Base-by-base conservation (phyloP, 2,888 invertebrate species). In the Cheilosia vulpina region DNA sequence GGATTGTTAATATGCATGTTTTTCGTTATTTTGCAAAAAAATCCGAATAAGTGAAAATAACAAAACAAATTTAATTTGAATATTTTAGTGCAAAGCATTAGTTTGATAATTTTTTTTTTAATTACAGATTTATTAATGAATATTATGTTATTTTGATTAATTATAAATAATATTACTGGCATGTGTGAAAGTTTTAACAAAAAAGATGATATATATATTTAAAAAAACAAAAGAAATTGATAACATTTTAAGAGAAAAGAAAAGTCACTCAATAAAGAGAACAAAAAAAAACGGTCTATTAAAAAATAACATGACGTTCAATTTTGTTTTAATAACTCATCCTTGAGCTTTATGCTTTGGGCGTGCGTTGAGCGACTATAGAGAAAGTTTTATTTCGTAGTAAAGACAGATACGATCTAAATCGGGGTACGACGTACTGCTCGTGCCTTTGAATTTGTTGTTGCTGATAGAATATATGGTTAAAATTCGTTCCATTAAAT, bases 231-330 rank as follows among this genome's bases (percentile, higher is more conserved):
- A 63, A 53, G 45, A 63, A 75, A 65, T 75, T 24, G 63, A 71
- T 78, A 71, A 78, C 38, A 69, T 41, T 63, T 71, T 78, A 57
- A 78, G 60, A 63, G 53, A 68, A 69, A 58, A 68, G 52, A 57
- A 68, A 69, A 75, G 57, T 75, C 77, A 60, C 77, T 69, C 68
- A 77, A 77, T 77, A 77, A 77, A 77, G 77, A 60, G 77, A 45
- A 58, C 34, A 68, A 68, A 47, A n/a, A 57, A 68, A 60, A 52
- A 31, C 52, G 45, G 66, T 76, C 76, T 76, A 76, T 76, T 76
- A 76, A 76, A 75, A 65, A 57, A 73, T 9, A 47, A 52, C 7
- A 62, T 2, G 34, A 1, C n/a, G n/a, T 47, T 17, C n/a, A 17
- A 45, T 17, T 45, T 45, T 17, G 47, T 19, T 47, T 47, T 47